Conservation (phyloP, 2,113 vertebrate species). For the Stomatorhinus ivindoensis region DNA sequence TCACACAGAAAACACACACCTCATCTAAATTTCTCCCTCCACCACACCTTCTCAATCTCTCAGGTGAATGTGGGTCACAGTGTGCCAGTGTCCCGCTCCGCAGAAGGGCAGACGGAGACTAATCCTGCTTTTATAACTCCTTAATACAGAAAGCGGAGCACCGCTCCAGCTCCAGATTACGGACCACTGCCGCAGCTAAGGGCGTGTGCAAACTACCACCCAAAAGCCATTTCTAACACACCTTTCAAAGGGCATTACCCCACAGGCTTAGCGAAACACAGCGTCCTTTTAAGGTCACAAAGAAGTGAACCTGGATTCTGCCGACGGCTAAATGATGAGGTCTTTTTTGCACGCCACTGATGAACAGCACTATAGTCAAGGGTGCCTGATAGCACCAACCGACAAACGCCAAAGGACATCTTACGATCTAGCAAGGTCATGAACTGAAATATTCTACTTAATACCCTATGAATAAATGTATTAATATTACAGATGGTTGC, state of each 20-base stretch:
- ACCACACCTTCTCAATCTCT: neutral
- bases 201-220: neutral
- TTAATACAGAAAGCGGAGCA: neutral
- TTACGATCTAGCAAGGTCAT: constrained; percentile 4
- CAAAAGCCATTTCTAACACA: neutral
- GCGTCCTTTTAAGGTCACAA: neutral
- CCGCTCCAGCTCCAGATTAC: neutral
- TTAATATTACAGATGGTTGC: neutral
- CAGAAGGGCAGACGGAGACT: neutral
- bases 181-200: neutral
- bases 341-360: neutral
- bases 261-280: neutral
- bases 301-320: neutral
- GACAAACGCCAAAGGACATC: neutral
- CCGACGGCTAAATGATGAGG: neutral
- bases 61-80: constrained; percentile 18
- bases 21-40: neutral
- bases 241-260: neutral
- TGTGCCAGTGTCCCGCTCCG: neutral
- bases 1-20: neutral
- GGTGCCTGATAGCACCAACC: neutral
- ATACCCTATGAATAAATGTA: constrained; percentile 2
- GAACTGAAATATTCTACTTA: neutral
- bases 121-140: constrained; percentile 25
- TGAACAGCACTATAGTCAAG: neutral